Evolutionary conservation across 2,113 vertebrate genomes (phyloP).

Genomic region (Onychostruthus taczanowskii): DNA sequence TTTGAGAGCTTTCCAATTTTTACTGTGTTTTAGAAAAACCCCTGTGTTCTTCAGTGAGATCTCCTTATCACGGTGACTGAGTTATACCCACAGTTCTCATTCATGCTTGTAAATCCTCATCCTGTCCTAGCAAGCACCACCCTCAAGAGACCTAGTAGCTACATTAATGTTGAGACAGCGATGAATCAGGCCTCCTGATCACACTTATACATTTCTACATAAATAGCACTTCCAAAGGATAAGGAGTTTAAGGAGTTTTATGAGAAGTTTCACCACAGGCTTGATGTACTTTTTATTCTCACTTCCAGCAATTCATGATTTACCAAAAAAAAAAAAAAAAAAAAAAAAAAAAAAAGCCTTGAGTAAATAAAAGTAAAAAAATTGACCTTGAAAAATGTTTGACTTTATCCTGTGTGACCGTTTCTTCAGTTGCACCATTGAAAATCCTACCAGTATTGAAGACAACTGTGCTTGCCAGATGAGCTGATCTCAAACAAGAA

Average conservation of each 20-base stretch:
- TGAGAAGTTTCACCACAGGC: background rate
- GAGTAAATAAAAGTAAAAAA: background rate
- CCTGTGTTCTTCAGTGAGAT: background rate
- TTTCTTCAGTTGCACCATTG: background rate
- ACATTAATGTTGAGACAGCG: background rate
- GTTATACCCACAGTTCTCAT: background rate
- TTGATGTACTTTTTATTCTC: background rate
- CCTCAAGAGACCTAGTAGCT: background rate
- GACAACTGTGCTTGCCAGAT: background rate
- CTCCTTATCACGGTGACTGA: background rate
- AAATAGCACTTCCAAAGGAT: background rate
- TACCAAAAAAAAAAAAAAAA: background rate
- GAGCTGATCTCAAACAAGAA: background rate
- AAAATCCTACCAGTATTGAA: background rate
- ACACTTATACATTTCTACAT: background rate
- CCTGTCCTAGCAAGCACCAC: background rate
- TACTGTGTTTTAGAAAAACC: background rate
- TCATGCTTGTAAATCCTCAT: background rate
- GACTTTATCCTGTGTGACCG: background rate
- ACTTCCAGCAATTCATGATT: background rate
- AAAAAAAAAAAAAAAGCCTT: background rate
- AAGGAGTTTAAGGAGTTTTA: background rate
- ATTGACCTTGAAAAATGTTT: background rate
- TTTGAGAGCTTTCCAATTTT: background rate
- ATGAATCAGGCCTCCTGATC: background rate